phyloP scores from a whole-genome alignment of 1,140 invertebrate species.

The Drosophila melanica region DNA sequence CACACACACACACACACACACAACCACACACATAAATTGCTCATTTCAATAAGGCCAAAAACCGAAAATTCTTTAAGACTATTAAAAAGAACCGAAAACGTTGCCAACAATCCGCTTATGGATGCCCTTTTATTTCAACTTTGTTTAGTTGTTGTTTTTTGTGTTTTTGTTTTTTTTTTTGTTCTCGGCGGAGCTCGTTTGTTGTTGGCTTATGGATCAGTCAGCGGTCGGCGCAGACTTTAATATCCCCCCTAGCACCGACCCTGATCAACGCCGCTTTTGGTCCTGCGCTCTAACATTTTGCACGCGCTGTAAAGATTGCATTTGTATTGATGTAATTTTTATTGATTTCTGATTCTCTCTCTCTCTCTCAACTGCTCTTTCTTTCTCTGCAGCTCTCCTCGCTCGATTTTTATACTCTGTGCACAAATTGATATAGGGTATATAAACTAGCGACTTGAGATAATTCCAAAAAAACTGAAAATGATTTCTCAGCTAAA shows the following conservation, averaged over 20 bases:
- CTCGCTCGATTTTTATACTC: neutral
- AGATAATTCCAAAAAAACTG: no score
- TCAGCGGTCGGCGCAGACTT: slow-evolving; percentile 13
- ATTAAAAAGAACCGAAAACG: slow-evolving; percentile 53
- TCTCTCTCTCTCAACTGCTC: slow-evolving; percentile 13
- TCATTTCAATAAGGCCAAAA: slow-evolving; percentile 73
- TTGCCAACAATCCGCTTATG: slow-evolving; percentile 67
- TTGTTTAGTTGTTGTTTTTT: slow-evolving; percentile 5
- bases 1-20: slow-evolving; percentile 24
- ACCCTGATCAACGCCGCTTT: neutral
- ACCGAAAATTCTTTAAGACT: slow-evolving; percentile 67
- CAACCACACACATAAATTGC: slow-evolving; percentile 26
- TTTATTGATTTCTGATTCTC: no score
- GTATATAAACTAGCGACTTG: no score
- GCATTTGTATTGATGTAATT: no score
- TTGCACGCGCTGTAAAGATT: slow-evolving; percentile 59
- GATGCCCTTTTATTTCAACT: slow-evolving; percentile 8
- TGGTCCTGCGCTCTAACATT: slow-evolving; percentile 58
- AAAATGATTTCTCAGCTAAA: no score
- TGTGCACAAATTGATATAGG: neutral
- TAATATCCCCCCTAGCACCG: neutral
- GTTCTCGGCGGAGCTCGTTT: slow-evolving; percentile 31
- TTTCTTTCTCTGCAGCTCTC: slow-evolving; percentile 20
- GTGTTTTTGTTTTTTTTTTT: slow-evolving; percentile 42
- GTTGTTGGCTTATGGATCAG: slow-evolving; percentile 42